Base-by-base conservation (phyloP, 1,140 invertebrate species). In the Magallana ariakensis region DNA sequence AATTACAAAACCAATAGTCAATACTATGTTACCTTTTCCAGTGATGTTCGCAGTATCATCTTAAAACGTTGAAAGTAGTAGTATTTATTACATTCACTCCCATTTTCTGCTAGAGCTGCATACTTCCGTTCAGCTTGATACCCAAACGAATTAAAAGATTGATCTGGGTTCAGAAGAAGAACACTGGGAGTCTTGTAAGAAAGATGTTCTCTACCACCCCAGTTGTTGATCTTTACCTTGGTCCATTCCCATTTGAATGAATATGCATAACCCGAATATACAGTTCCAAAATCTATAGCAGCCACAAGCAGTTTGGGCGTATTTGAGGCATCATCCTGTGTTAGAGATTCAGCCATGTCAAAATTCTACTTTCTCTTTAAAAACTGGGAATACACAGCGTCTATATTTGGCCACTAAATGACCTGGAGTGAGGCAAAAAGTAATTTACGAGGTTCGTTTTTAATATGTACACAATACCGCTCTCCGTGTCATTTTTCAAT, bases 61-160 rank as follows among this genome's bases (percentile, higher is more conserved):
- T 84, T 84, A 53, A 84, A 84, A 13, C 58, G 66, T 1, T 84
- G 58, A 10, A 84, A 54, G 26, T 57, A 84, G 54, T 54, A 66
- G 53, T 66, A 84, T 7, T 26, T 22, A 19, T 66, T 9, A 9
- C 33, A 22, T 10, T 66, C 60, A n/a, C 46, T n/a, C 56, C 13
- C 53, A 4, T 83, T 57, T 11, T 84, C 58, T 19, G 60, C 83
- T 57, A n/a, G 8, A 0, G 16, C 9, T 11, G 58, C 66, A 46
- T 66, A 84, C 16, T 66, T 53, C 16, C 66, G 62, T 46, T 62
- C 83, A 19, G 83, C 83, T 2, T 84, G 6, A 84, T 46, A 84
- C 53, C 83, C 83, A 84, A 84, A 84, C 11, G 83, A 84, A 54
- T 84, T 66, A n/a, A 84, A 84, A 0, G 83, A 84, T n/a, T 84